Conservation (phyloP, 2,888 invertebrate species). For the Balanococcus diminutus region DNA sequence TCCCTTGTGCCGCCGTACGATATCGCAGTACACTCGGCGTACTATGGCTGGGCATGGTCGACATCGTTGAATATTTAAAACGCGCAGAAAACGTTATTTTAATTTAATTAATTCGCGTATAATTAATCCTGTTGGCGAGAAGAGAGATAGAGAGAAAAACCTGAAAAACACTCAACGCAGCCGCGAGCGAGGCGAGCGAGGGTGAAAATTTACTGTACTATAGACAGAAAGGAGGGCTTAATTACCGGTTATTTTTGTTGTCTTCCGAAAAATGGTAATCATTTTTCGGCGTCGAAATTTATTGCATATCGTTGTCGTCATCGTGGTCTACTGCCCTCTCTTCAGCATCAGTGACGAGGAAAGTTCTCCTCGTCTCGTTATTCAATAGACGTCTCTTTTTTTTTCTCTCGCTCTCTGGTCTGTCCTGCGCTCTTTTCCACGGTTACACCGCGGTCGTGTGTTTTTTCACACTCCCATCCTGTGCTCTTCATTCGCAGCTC, state of each 20-base stretch:
- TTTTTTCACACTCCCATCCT: neutral
- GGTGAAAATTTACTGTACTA: conserved; percentile 11
- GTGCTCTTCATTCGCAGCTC: neutral
- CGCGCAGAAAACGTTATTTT: conserved; percentile 26
- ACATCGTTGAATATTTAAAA: conserved; percentile 7
- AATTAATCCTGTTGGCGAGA: neutral
- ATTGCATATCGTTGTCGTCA: conserved; percentile 2
- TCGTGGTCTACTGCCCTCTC: neutral
- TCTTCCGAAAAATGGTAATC: conserved; percentile 32
- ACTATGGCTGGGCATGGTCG: neutral
- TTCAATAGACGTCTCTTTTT: neutral
- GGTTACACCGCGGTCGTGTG: neutral
- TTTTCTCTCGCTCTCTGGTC: neutral
- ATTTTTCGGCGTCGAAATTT: conserved; percentile 40
- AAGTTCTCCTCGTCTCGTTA: neutral
- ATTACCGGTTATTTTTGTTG: conserved; percentile 36
- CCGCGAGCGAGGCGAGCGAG: no score
- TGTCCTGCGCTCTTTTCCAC: no score
- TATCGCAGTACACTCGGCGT: no score
- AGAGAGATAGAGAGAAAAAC: neutral
- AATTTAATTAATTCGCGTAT: conserved; percentile 42
- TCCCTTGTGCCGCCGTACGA: neutral
- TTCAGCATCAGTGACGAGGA: neutral
- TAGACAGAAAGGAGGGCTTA: neutral
- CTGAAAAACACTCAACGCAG: neutral